phyloP scores from a whole-genome alignment of 1,140 invertebrate species.

The Eueides isabella region DNA sequence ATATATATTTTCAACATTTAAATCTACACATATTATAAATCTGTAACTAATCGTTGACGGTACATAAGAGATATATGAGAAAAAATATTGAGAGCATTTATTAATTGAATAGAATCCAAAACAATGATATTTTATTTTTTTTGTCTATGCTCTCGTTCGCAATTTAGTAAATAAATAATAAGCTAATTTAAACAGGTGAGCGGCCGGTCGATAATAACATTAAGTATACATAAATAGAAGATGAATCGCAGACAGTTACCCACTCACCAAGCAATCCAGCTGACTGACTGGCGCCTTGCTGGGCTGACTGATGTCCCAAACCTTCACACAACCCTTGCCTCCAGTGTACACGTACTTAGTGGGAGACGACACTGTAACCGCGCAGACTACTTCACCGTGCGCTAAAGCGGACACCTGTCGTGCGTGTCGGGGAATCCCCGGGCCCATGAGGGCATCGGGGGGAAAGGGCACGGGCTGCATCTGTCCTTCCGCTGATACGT shows the following conservation, averaged over 20 bases:
- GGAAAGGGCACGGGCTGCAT: conserved; percentile 97
- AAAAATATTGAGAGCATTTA: too few species aligned
- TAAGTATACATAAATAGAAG: conserved; percentile 23
- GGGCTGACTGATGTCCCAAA: conserved; percentile 94
- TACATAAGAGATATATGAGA: too few species aligned
- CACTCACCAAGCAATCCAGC: conserved; percentile 93
- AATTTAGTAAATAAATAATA: too few species aligned
- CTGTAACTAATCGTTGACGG: too few species aligned
- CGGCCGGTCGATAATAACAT: too few species aligned
- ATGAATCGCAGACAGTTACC: conserved; percentile 69
- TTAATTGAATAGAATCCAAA: too few species aligned
- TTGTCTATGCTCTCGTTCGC: too few species aligned
- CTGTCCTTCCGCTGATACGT: conserved; percentile 91
- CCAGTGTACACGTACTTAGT: conserved; percentile 94
- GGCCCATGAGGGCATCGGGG: conserved; percentile 94
- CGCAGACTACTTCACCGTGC: conserved; percentile 97
- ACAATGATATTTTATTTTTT: too few species aligned
- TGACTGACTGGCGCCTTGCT: conserved; percentile 90
- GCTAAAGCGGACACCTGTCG: conserved; percentile 94
- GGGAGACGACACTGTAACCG: conserved; percentile 89
- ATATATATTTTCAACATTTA: too few species aligned
- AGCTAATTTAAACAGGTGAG: too few species aligned
- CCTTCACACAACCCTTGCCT: conserved; percentile 98
- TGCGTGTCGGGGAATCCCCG: conserved; percentile 96
- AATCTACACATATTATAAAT: too few species aligned